These are phyloP conservation scores for Oryctolagus cuniculus DNA, from an alignment of 2,113 vertebrate species.

Conservation along the genomic window DNA sequence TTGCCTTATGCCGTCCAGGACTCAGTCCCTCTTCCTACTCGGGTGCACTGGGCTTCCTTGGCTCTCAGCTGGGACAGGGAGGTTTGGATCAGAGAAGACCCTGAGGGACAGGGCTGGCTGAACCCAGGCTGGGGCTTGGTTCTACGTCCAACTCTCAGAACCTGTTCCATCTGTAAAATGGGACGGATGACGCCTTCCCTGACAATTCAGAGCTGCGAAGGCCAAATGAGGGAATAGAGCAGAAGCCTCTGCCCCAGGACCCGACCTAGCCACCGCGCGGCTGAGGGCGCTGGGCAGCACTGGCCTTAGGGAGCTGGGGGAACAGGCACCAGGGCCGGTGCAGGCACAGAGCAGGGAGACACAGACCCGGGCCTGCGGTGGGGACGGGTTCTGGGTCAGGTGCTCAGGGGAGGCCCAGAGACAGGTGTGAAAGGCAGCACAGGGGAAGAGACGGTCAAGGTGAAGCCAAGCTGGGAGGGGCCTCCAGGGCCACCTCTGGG, in stretches of 20 bases:
- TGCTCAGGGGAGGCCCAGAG: not conserved
- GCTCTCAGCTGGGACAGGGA: not conserved
- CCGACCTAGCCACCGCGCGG: not conserved
- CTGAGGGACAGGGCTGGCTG: not conserved
- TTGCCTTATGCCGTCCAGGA: not conserved
- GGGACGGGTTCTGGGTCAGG: no score
- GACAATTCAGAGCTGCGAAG: not conserved
- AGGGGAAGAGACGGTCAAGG: not conserved
- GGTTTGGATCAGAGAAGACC: not conserved
- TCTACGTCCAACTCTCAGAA: not conserved
- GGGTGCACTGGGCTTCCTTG: not conserved
- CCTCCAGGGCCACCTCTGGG: not conserved
- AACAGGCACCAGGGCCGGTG: not conserved
- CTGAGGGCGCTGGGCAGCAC: fast-evolving
- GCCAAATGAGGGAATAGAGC: not conserved
- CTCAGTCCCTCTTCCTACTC: not conserved
- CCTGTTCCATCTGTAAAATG: not conserved
- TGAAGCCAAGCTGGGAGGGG: not conserved
- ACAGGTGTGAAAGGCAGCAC: not conserved
- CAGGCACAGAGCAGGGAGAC: not conserved
- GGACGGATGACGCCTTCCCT: not conserved
- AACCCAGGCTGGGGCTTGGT: not conserved
- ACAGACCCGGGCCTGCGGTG: no score
- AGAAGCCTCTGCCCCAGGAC: no score
- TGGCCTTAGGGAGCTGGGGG: not conserved